Conservation (phyloP, 2,888 invertebrate species). For the Cyaniris semiargus region DNA sequence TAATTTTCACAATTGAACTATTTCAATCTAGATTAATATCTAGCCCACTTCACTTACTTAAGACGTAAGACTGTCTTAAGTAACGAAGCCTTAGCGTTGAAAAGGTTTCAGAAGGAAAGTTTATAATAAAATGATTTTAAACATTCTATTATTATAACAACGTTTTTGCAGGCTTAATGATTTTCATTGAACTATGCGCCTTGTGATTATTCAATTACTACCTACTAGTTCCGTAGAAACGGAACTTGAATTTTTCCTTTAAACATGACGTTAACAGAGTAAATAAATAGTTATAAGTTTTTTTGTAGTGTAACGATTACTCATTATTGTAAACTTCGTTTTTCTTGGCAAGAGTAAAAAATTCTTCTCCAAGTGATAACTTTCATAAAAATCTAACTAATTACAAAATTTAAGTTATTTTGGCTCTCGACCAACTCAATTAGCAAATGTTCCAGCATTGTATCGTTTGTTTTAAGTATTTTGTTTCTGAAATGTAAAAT, state of each 20-base stretch:
- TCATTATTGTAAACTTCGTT: neutral
- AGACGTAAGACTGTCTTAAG: neutral
- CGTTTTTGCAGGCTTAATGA: no score
- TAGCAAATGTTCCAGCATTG: conserved; percentile 12
- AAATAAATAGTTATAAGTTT: no score
- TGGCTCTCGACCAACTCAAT: conserved; percentile 18
- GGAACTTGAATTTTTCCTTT: no score
- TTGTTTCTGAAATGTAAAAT: conserved; percentile 12
- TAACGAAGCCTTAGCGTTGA: neutral
- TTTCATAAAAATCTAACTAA: conserved; percentile 22
- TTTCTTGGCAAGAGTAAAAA: conserved; percentile 5
- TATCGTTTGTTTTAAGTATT: conserved; percentile 15
- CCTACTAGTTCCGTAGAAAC: no score
- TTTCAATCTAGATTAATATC: no score
- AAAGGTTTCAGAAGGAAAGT: neutral
- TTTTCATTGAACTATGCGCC: no score
- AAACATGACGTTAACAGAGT: no score
- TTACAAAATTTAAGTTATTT: conserved; percentile 11
- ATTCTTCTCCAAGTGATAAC: conserved; percentile 5
- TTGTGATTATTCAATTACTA: no score
- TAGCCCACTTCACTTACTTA: no score
- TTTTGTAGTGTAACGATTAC: neutral
- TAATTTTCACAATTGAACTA: no score
- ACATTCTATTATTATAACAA: no score
- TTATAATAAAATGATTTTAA: no score